Conservation (phyloP, 2,888 invertebrate species). For the Galerucella nymphaeae region DNA sequence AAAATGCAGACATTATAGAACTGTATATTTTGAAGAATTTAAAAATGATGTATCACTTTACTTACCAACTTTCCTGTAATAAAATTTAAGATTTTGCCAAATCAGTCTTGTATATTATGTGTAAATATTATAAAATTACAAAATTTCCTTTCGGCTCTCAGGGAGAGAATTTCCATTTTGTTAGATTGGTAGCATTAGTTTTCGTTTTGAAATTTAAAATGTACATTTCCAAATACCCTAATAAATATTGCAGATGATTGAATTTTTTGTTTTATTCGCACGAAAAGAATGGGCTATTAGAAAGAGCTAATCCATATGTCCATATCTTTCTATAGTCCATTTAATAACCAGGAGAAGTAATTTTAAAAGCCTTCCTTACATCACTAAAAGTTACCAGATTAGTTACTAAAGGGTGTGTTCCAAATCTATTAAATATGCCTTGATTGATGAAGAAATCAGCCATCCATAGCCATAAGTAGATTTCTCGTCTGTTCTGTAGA, state of each 20-base stretch:
- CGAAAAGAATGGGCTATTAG: no score
- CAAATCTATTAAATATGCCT: no score
- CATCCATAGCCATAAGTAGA: no score
- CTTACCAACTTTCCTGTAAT: constrained; percentile 24
- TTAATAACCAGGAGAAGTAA: no score
- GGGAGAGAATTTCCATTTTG: constrained; percentile 34
- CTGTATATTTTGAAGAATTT: not conserved
- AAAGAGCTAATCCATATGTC: no score
- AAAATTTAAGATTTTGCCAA: constrained; percentile 54
- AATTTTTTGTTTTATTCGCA: not conserved
- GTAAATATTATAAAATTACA: constrained; percentile 53
- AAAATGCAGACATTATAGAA: no score
- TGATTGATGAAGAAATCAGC: no score
- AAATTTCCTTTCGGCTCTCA: constrained; percentile 38
- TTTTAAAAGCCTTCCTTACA: no score
- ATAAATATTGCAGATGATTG: constrained; percentile 28
- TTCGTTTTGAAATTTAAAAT: constrained; percentile 34
- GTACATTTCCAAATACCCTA: constrained; percentile 41
- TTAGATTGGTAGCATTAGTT: constrained; percentile 35
- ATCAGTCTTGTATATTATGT: constrained; percentile 56
- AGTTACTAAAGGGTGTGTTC: no score
- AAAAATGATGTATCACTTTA: not conserved
- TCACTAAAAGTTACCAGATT: no score
- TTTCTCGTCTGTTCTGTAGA: no score
- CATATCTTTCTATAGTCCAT: no score